A percentile compares a stretch with the other conserved stretches of the same genome.
phyloP scores from a whole-genome alignment of 2,888 invertebrate genomes.

The Ectemnius continuus region DNA sequence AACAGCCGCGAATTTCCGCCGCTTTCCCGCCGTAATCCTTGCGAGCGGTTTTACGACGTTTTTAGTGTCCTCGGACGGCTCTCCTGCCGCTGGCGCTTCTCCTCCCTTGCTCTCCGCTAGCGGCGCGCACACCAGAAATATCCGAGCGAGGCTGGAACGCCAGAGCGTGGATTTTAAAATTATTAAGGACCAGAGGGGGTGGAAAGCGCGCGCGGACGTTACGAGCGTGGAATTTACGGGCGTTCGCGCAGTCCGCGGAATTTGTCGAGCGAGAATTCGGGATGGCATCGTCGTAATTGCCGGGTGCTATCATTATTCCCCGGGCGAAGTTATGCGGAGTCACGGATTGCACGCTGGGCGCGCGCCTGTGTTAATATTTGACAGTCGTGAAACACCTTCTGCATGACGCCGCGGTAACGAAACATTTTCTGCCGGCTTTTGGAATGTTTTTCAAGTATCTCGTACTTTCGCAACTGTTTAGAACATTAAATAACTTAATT shows the following conservation, averaged over 20 bases:
- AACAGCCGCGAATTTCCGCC: slow-evolving; percentile 51
- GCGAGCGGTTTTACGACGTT: slow-evolving; percentile 52
- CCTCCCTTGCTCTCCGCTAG: slow-evolving; percentile 24
- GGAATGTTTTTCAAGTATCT: too few relatives aligned
- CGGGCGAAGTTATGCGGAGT: not conserved
- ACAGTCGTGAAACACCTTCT: too few relatives aligned
- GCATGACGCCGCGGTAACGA: too few relatives aligned
- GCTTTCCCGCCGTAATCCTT: slow-evolving; percentile 41
- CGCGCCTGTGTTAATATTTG: too few relatives aligned
- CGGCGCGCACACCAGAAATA: slow-evolving; percentile 32
- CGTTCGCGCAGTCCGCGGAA: not conserved
- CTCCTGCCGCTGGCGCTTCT: not conserved
- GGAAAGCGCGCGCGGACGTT: slow-evolving; percentile 6
- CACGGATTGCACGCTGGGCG: not conserved
- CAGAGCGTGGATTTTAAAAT: slow-evolving; percentile 48
- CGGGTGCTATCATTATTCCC: not conserved
- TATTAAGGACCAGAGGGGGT: slow-evolving; percentile 39
- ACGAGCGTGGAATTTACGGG: not conserved
- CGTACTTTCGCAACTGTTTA: too few relatives aligned
- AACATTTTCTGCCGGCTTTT: too few relatives aligned
- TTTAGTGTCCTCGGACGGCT: slow-evolving; percentile 40
- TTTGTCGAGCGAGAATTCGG: not conserved
- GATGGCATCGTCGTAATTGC: not conserved
- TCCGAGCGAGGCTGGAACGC: slow-evolving; percentile 24
- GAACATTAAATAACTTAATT: too few relatives aligned